Percentiles rank a stretch among this genome's conserved stretches.
Conservation (phyloP, 2,113 vertebrate genomes). For the pig (Sus scrofa) region T2T-Sscrofa CM000826.6:102382001-102382500, state of each 20-base stretch:
- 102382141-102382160: conserved; percentile 8
- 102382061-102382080: neutral
- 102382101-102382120: neutral
- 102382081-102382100: neutral
- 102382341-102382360: neutral
- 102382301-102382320: neutral
- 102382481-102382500: neutral
- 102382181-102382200: neutral
- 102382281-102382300: neutral
- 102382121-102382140: neutral
- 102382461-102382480: neutral
- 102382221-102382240: neutral
- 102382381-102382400: conserved; percentile 50
- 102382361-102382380: neutral
- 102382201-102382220: neutral
- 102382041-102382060: neutral
- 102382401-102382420: conserved; percentile 37
- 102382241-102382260: neutral
- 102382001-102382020: neutral
- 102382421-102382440: conserved; percentile 14
- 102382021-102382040: neutral
- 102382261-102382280: neutral
- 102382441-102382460: conserved; percentile 2
- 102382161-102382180: neutral
- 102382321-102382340: neutral